Evolutionary conservation across 2,113 vertebrate genomes (phyloP), one percentile per base, ranked within the genome.

Genomic region (Misgurnus mizolepis): DNA sequence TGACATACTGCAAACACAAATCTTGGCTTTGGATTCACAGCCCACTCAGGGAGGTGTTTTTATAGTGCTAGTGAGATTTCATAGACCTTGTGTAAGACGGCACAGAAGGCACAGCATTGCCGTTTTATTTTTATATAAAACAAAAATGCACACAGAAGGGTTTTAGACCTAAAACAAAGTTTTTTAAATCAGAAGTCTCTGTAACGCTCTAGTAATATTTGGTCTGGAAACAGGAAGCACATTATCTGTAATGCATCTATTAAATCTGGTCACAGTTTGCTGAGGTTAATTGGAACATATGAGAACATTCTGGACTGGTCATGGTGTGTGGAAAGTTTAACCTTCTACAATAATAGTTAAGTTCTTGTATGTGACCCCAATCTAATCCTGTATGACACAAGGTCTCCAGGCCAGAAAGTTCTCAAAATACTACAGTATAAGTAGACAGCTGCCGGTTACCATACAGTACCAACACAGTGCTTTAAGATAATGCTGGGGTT

Each of bases 261-360:
- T 62, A 72, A 64, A 60, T 45, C 69, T 64, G 69, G 68, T 12
- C 58, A 64, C 12, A 18, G 60, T 66, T 72, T 14, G 27, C 62
- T 40, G 49, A 22, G 62, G 62, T 66, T 41, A 77, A 15, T 67
- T 75, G 62, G 53, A 75, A 76, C 72, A 68, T 67, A 45, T 62
- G 62, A 34, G 15, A n/a, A 53, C 6, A 10, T 27, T 1, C 14
- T 8, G 34, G 60, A 53, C 34, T 40, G 34, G 40, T 60, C 50
- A 34, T 18, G 53, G 14, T 75, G 62, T 41, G 27, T 15, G 15
- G 39, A 58, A 80, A 72, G 53, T 62, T 58, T 74, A 27, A 74
- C 40, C 70, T 66, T 3, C 27, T 49, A 67, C 11, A 66, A 47
- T 49, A 75, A 34, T 47, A 50, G 53, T 68, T 6, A n/a, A 53